Percentiles rank a stretch among this genome's conserved stretches.
phyloP scores from a whole-genome alignment of 2,113 vertebrate genomes.

The Cyphomyrus plagiostoma region DNA sequence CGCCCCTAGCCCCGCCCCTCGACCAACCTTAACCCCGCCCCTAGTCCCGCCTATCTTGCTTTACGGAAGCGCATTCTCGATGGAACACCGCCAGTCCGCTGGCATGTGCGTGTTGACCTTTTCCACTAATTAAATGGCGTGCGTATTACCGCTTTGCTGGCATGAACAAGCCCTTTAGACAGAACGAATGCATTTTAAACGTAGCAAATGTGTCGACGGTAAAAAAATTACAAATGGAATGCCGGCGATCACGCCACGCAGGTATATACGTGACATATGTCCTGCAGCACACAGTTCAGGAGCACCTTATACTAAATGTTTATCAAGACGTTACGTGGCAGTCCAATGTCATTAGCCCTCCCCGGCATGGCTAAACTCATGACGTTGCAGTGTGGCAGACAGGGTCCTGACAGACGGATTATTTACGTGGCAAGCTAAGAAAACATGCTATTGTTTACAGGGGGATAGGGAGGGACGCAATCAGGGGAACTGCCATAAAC shows the following conservation, averaged over 20 bases:
- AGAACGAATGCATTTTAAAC: background rate
- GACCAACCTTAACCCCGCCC: background rate
- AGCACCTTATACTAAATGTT: conserved; percentile 1
- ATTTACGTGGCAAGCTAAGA: background rate
- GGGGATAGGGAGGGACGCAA: conserved; percentile 14
- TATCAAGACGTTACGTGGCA: background rate
- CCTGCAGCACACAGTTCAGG: background rate
- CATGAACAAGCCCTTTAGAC: background rate
- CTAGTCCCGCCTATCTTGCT: background rate
- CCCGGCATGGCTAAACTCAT: conserved; percentile 24
- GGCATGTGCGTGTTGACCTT: background rate
- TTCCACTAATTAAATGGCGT: background rate
- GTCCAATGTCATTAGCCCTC: background rate
- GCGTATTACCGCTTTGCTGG: background rate
- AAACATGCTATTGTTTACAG: conserved; percentile 1
- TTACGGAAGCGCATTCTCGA: background rate
- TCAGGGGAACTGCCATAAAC: conserved; percentile 19
- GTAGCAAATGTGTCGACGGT: background rate
- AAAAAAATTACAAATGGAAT: background rate
- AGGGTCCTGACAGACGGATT: conserved; percentile 16
- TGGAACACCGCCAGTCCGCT: background rate
- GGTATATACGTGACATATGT: background rate
- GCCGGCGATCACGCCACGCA: background rate
- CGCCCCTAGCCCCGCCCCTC: background rate
- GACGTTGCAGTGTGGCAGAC: conserved; percentile 22